Evolutionary conservation across 2,888 invertebrate genomes (phyloP), one percentile per base, ranked within the genome.

Genomic region (Nasonovia ribisnigri): DNA sequence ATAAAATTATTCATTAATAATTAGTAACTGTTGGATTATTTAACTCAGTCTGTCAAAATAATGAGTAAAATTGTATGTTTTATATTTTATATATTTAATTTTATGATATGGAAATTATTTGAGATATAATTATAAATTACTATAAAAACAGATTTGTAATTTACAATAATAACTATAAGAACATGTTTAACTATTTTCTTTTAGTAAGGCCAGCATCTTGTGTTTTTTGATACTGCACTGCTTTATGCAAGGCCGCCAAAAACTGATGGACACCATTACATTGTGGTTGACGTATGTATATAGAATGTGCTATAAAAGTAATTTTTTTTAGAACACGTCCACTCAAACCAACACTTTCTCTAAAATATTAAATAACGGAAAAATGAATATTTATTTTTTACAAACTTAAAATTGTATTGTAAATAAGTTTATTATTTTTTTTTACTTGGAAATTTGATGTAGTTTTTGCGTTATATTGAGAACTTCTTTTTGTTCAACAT

Each of bases 251-350:
- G 8, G 93, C 93, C 20, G 11, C 86, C 36, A 93, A 90, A 93
- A 93, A 93, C 29, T 86, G 84, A 90, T 93, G 60, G 90, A 93
- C 90, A 51, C 93, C 90, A 42, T 93, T 43, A 86, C 93, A 93
- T 29, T 93, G 90, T 42, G 93, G 93, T 43, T 48, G 36, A 8
- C 90, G 87, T 43, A 93, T 51, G 84, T 67, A 96, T 94, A 97
- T 96, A 13, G 97, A 97, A 95, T 97, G 97, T n/a, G 99, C 98
- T 95, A 99, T 96, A 95, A 99, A 98, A 0, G 99, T 99, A 95
- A 99, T 96, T 96, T 99, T 99, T 87, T 99, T 97, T 94, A 99
- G 96, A 16, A 97, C 97, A 94, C 99, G 96, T 0, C 98, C 99
- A 96, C 99, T 99, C 89, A 99, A 95, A 16, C 97, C 97, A 67